phyloP scores from a whole-genome alignment of 2,113 vertebrate genomes.

The Erythrocercus mccallii region DNA sequence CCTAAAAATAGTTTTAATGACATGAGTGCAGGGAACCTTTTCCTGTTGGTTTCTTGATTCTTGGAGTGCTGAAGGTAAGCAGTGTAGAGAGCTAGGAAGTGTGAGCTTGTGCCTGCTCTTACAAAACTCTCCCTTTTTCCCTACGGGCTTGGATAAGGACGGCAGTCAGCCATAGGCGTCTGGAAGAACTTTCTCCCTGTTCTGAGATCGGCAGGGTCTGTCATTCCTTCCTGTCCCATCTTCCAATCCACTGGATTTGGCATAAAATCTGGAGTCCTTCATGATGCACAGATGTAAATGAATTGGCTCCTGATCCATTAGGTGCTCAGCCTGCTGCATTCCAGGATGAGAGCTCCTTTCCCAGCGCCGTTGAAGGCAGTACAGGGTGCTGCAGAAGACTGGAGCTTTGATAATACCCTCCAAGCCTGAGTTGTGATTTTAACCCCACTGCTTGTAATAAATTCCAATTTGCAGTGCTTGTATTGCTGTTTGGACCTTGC shows the following conservation, averaged over 20 bases:
- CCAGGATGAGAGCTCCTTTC: background rate
- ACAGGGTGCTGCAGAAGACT: background rate
- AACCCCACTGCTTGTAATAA: background rate
- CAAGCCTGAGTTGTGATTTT: background rate
- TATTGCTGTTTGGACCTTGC: background rate
- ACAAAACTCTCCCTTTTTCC: background rate
- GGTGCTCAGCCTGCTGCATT: background rate
- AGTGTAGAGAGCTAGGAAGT: background rate
- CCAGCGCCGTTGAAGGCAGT: accelerated
- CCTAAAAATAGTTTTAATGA: background rate
- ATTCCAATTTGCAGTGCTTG: background rate
- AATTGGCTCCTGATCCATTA: accelerated
- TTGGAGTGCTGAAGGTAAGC: background rate
- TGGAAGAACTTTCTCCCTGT: background rate
- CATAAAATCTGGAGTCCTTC: background rate
- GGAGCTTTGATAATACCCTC: background rate
- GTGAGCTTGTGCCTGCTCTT: background rate
- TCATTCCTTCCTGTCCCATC: background rate
- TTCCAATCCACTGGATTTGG: background rate
- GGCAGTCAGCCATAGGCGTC: background rate
- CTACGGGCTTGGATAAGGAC: background rate
- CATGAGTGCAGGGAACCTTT: background rate
- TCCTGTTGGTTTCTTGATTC: background rate
- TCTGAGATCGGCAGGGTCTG: background rate
- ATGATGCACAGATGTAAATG: background rate